Evolutionary conservation across 53 echinoderm and acorn worm genomes (phyloP).

Genomic region (Apostichopus leukothele): DNA sequence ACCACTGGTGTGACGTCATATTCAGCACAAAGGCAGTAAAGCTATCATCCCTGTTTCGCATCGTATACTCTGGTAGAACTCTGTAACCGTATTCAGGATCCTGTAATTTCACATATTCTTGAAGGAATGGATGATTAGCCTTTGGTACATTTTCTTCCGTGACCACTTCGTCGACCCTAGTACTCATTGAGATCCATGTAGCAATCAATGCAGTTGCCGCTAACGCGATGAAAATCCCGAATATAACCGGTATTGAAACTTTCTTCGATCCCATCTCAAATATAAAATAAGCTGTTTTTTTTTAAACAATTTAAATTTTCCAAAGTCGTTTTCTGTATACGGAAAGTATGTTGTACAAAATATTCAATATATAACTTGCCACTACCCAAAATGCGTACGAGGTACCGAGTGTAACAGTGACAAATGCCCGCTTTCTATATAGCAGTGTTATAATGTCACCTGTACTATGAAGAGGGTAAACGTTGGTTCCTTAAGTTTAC

Average conservation of each 20-base stretch:
- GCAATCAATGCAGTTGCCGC: conserved; percentile 12
- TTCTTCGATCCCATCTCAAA: background rate
- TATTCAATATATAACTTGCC: no score
- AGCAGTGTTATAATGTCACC: background rate
- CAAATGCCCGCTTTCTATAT: no score
- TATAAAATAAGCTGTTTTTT: no score
- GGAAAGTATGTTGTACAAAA: no score
- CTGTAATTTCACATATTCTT: conserved; percentile 20
- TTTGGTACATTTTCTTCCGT: conserved; percentile 10
- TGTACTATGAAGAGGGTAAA: background rate
- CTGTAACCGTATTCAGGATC: conserved; percentile 28
- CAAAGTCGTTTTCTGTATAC: no score
- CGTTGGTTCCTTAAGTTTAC: background rate
- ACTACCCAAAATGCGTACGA: no score
- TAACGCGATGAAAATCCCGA: background rate
- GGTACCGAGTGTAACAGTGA: no score
- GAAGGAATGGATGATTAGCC: conserved; percentile 6
- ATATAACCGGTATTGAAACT: background rate
- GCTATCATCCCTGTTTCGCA: background rate
- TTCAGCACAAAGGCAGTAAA: conserved; percentile 52
- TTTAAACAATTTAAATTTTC: no score
- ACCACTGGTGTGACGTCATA: conserved; percentile 56
- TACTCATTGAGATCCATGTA: conserved; percentile 20
- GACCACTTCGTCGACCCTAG: background rate
- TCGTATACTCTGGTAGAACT: conserved; percentile 27